phyloP scores from a whole-genome alignment of 2,888 invertebrate genomes.

The Hirtodrosophila cameraria region DNA sequence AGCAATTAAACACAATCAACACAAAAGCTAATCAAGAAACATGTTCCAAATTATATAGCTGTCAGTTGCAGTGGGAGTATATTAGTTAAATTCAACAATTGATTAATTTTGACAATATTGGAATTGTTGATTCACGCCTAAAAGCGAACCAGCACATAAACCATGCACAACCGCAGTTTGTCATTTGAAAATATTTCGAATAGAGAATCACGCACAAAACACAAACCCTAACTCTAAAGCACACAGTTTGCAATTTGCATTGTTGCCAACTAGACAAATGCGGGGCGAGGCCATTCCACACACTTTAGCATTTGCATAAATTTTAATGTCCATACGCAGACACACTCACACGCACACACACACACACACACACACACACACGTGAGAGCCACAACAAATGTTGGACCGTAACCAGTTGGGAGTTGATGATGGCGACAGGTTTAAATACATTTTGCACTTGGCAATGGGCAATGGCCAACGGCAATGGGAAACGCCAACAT shows the following conservation, averaged over 20 bases:
- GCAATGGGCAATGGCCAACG: slow-evolving; percentile 37
- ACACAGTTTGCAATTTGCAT: slow-evolving; percentile 40
- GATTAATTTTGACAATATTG: slow-evolving; percentile 20
- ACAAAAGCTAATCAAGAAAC: too few species aligned
- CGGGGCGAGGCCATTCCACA: slow-evolving; percentile 21
- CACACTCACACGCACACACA: slow-evolving; percentile 8
- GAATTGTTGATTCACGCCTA: slow-evolving; percentile 30
- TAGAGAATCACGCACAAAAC: slow-evolving; percentile 11
- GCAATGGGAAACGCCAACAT: slow-evolving; percentile 33
- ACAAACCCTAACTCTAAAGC: slow-evolving; percentile 18
- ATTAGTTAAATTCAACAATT: slow-evolving; percentile 16
- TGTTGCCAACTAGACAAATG: slow-evolving; percentile 47
- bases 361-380: neutral
- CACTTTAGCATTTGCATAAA: slow-evolving; percentile 56
- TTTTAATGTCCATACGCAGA: slow-evolving; percentile 47
- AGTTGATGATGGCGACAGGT: slow-evolving; percentile 61
- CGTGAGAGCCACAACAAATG: slow-evolving; percentile 44
- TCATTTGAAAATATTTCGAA: slow-evolving; percentile 36
- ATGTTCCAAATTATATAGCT: too few species aligned
- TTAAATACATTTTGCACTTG: slow-evolving; percentile 75
- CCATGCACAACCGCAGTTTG: slow-evolving; percentile 16
- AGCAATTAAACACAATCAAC: neutral
- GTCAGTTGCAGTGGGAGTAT: too few species aligned
- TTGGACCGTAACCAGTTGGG: slow-evolving; percentile 4
- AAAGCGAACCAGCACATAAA: neutral